Percentiles rank a stretch among this genome's conserved stretches.
Conservation (phyloP, 2,797 vertebrate species). For the Carcharodon carcharias region DNA sequence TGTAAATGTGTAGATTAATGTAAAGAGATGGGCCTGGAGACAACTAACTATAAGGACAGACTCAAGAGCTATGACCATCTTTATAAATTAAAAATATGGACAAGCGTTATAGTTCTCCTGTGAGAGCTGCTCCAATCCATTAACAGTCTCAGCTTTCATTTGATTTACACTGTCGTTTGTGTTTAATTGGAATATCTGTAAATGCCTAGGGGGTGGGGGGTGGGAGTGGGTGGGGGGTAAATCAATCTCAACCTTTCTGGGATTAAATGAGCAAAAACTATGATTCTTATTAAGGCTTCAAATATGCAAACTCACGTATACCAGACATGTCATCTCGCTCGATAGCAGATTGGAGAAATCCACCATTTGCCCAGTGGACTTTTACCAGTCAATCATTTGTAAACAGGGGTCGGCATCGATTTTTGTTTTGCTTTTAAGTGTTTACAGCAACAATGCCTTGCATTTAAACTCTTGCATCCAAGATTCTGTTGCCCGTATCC, state of each 20-base stretch:
- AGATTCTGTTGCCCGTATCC: not conserved
- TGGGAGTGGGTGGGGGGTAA: not conserved
- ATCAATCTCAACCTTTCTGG: constrained; percentile 7
- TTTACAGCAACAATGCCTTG: not conserved
- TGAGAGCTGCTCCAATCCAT: not conserved
- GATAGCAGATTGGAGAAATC: not conserved
- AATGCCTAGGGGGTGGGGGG: not conserved
- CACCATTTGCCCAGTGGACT: not conserved
- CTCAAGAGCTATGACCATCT: not conserved
- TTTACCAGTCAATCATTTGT: not conserved
- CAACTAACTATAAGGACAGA: not conserved
- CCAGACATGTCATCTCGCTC: not conserved
- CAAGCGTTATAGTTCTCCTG: not conserved
- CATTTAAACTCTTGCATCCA: not conserved
- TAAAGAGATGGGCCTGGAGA: not conserved
- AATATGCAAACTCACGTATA: not conserved
- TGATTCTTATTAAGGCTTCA: not conserved
- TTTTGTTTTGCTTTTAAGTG: not conserved
- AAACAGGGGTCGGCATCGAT: not conserved
- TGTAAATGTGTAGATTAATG: not conserved
- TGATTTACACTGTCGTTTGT: not conserved
- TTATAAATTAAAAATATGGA: not conserved
- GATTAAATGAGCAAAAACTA: constrained; percentile 20
- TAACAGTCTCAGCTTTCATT: not conserved
- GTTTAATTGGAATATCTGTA: constrained; percentile 26